Conservation (phyloP, 2,797 vertebrate genomes). For the Sebastes jordani region DNA sequence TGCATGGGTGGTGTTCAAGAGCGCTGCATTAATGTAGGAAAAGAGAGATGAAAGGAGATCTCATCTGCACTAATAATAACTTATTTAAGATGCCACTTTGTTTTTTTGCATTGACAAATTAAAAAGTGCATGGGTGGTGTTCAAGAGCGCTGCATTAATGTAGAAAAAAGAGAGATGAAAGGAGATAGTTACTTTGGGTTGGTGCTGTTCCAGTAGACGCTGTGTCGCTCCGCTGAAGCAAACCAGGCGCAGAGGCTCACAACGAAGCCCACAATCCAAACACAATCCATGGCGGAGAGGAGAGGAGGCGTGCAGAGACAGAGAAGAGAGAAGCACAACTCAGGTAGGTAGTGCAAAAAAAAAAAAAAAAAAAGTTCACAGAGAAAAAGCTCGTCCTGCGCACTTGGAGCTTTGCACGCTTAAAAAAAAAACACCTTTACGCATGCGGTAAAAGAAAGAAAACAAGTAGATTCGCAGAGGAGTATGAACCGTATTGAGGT, state of each 20-base stretch:
- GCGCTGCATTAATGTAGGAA: not conserved
- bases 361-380: conserved; percentile 9
- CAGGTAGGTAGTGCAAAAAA: conserved; percentile 31
- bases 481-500: not conserved
- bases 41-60: not conserved
- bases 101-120: not conserved
- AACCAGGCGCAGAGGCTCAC: conserved; percentile 75
- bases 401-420: not conserved
- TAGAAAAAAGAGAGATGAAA: fast-evolving
- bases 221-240: conserved; percentile 80
- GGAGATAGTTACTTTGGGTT: conserved; percentile 79
- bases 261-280: conserved; percentile 70
- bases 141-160: not conserved
- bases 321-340: conserved; percentile 25
- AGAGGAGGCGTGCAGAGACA: conserved; percentile 35
- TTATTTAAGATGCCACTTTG: not conserved
- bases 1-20: not conserved
- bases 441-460: not conserved
- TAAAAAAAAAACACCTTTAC: not conserved
- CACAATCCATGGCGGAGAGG: conserved; percentile 79
- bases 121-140: not conserved
- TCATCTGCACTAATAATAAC: not conserved
- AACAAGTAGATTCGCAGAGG: not conserved
- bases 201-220: conserved; percentile 84
- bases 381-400: conserved; percentile 1